Percentiles rank a stretch among this genome's conserved stretches.
phyloP scores from a whole-genome alignment of 2,888 invertebrate genomes.

The Thecocarcelia acutangulata region DNA sequence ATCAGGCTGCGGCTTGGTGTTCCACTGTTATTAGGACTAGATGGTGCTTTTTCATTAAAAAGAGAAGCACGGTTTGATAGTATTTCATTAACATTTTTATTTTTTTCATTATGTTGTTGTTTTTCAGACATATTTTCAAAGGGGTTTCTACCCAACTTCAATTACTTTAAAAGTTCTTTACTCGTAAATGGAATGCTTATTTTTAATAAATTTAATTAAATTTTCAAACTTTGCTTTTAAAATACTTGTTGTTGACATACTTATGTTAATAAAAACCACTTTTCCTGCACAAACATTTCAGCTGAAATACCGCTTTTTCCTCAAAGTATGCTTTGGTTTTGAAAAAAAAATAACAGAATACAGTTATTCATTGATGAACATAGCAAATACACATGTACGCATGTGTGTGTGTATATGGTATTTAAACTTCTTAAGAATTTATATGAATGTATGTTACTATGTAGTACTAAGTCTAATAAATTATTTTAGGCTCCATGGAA shows the following conservation, averaged over 20 bases:
- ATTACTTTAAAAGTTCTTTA: background rate
- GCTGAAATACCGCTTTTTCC: slow-evolving; percentile 16
- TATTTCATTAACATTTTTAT: slow-evolving; percentile 36
- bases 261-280: slow-evolving; percentile 22
- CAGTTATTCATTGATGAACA: slow-evolving; percentile 2
- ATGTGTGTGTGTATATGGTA: background rate
- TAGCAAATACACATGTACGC: background rate
- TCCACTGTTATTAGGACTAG: slow-evolving; percentile 69
- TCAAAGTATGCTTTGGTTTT: slow-evolving; percentile 51
- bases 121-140: slow-evolving; percentile 58
- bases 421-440: too few relatives aligned
- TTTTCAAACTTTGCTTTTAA: background rate
- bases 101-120: slow-evolving; percentile 3
- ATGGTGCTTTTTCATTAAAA: slow-evolving; percentile 57
- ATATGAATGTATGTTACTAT: background rate
- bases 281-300: slow-evolving; percentile 19
- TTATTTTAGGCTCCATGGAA: slow-evolving; percentile 8
- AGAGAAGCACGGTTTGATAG: slow-evolving; percentile 43
- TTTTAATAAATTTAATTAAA: background rate
- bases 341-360: background rate
- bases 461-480: background rate
- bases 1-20: slow-evolving; percentile 76
- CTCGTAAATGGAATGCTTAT: slow-evolving; percentile 2
- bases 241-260: slow-evolving; percentile 25
- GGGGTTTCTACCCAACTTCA: background rate